A percentile compares a stretch with the other conserved stretches of the same genome.
Conservation (phyloP, 2,888 invertebrate species). For the Euspilapteryx auroguttella region DNA sequence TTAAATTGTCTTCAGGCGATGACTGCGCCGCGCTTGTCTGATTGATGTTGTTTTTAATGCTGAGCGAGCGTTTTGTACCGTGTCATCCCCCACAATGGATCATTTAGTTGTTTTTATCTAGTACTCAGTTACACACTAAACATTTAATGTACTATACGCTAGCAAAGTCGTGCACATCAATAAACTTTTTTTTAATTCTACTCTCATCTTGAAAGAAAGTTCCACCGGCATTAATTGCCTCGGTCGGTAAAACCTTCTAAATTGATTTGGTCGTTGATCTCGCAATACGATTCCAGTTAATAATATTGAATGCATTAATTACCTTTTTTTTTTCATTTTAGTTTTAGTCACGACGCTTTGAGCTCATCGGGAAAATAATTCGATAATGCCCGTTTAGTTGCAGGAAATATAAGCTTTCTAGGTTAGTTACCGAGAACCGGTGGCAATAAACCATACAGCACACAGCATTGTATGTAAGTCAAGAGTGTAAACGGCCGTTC, state of each 20-base stretch:
- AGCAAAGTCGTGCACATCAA: constrained; percentile 38
- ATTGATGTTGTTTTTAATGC: constrained; percentile 26
- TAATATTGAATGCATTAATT: constrained; percentile 34
- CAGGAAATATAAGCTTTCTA: too few relatives aligned
- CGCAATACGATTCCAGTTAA: constrained; percentile 31
- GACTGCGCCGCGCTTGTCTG: constrained; percentile 37
- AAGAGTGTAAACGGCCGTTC: constrained; percentile 44
- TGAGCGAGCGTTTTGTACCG: constrained; percentile 17
- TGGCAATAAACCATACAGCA: too few relatives aligned
- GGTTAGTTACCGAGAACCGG: too few relatives aligned
- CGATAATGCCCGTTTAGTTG: too few relatives aligned
- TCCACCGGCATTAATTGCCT: constrained; percentile 37
- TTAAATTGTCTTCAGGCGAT: constrained; percentile 46
- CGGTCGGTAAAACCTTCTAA: constrained; percentile 31
- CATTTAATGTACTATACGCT: constrained; percentile 16
- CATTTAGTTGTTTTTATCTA: too few relatives aligned
- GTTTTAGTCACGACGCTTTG: constrained; percentile 22
- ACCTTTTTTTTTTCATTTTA: constrained; percentile 29
- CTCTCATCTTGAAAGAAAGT: constrained; percentile 21
- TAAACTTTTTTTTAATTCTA: constrained; percentile 25
- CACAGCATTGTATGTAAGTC: constrained; percentile 44
- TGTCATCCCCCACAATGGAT: constrained; percentile 10
- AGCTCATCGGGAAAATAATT: constrained; percentile 26
- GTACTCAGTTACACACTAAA: too few relatives aligned
- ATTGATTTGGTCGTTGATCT: constrained; percentile 41